These are phyloP conservation scores for Corvus cornix DNA, from an alignment of 2,113 vertebrate species.

Conservation along the genomic window DNA sequence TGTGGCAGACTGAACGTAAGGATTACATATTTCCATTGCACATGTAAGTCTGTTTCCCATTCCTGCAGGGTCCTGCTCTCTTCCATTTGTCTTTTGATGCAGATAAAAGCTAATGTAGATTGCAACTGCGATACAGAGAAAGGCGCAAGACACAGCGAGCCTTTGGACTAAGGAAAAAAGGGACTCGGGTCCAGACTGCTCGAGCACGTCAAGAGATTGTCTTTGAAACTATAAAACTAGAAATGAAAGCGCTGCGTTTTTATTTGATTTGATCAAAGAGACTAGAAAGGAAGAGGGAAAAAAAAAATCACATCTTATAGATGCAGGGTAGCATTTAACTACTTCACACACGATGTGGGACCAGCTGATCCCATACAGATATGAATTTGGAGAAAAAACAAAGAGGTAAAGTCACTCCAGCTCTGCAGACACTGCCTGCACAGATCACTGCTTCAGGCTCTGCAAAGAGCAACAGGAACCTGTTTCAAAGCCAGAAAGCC, in stretches of 20 bases:
- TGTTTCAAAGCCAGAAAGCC: constrained; percentile 22
- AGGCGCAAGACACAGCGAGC: not conserved
- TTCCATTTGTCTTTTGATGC: constrained; percentile 56
- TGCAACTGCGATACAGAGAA: constrained; percentile 43
- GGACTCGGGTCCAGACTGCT: not conserved
- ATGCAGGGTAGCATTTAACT: constrained; percentile 46
- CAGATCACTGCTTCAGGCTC: not conserved
- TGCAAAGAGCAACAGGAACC: constrained; percentile 53
- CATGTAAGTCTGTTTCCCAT: constrained; percentile 6
- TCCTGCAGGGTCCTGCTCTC: constrained; percentile 30
- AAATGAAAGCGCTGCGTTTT: constrained; percentile 19
- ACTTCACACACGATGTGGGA: constrained; percentile 11
- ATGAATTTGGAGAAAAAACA: constrained; percentile 33
- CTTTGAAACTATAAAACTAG: constrained; percentile 56
- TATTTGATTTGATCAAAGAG: constrained; percentile 57
- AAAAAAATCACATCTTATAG: constrained; percentile 16
- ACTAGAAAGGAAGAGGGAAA: not conserved
- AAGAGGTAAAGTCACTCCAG: constrained; percentile 20
- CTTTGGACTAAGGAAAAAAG: constrained; percentile 33
- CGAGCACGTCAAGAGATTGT: constrained; percentile 45
- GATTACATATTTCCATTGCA: constrained; percentile 16
- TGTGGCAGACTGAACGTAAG: not conserved
- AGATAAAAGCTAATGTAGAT: constrained; percentile 56
- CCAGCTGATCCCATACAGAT: constrained; percentile 16
- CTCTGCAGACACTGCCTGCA: not conserved